Conservation (phyloP, 2,888 invertebrate genomes). For the Macaria liturata region DNA sequence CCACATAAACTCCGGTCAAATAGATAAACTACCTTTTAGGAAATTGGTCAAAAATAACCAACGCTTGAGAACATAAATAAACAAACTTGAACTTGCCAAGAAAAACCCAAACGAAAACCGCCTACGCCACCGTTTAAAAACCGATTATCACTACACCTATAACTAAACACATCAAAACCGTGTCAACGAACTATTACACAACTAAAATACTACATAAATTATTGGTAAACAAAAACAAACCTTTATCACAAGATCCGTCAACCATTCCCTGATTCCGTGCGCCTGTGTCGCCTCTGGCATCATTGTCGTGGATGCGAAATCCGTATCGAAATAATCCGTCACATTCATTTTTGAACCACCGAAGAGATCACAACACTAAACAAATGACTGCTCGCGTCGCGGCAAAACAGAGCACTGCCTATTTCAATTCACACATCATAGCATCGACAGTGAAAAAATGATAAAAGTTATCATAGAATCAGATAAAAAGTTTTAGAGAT, state of each 20-base stretch:
- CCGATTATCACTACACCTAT: too few relatives aligned
- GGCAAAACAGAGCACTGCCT: constrained; percentile 43
- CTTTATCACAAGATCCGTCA: constrained; percentile 58
- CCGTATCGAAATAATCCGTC: constrained; percentile 41
- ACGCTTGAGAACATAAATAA: too few relatives aligned
- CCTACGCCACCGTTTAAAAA: too few relatives aligned
- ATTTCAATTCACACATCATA: constrained; percentile 33
- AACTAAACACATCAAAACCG: background rate
- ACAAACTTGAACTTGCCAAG: too few relatives aligned
- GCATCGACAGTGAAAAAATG: constrained; percentile 43
- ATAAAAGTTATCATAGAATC: constrained; percentile 55
- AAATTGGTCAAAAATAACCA: too few relatives aligned
- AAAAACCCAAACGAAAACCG: too few relatives aligned
- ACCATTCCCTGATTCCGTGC: constrained; percentile 61
- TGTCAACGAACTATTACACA: constrained; percentile 28
- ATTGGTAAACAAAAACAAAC: constrained; percentile 16
- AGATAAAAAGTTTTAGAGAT: constrained; percentile 49
- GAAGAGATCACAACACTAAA: constrained; percentile 17
- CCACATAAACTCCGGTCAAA: too few relatives aligned
- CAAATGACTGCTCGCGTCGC: constrained; percentile 39
- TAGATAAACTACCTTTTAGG: too few relatives aligned
- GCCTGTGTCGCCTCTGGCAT: constrained; percentile 42
- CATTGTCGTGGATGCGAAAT: constrained; percentile 39
- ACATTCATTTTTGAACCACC: constrained; percentile 48
- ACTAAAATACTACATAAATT: constrained; percentile 17